phyloP scores from a whole-genome alignment of 2,797 vertebrate genomes.

The Urocyon cinereoargenteus region DNA sequence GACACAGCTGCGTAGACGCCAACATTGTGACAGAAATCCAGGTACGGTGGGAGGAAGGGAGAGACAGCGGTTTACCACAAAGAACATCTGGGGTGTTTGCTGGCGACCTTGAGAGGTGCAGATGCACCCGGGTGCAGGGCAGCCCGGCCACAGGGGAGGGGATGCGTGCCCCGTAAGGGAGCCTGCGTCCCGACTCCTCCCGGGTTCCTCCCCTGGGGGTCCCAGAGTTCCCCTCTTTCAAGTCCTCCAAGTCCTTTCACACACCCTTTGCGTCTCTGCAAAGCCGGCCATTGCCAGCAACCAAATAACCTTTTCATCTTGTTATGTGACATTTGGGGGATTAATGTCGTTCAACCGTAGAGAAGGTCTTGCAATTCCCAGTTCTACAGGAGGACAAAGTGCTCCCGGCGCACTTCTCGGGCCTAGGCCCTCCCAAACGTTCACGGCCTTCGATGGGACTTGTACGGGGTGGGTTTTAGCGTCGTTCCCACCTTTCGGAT shows the following conservation, averaged over 20 bases:
- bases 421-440: too few relatives aligned
- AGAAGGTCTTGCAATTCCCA: not conserved
- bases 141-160: not conserved
- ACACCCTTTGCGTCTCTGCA: not conserved
- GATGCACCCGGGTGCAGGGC: too few relatives aligned
- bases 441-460: too few relatives aligned
- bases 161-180: not conserved
- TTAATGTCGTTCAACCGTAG: not conserved
- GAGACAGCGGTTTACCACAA: not conserved
- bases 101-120: not conserved
- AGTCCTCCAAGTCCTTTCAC: not conserved
- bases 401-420: too few relatives aligned
- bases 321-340: not conserved
- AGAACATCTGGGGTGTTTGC: not conserved
- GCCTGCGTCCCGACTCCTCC: not conserved
- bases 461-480: not conserved
- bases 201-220: slow-evolving; percentile 1
- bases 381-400: not conserved
- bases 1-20: not conserved
- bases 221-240: not conserved
- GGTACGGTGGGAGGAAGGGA: not conserved
- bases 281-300: not conserved
- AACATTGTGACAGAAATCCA: not conserved
- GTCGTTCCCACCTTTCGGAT: not conserved
- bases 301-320: not conserved